phyloP scores from a whole-genome alignment of 2,888 invertebrate genomes.

The Ichneumon xanthorius region DNA sequence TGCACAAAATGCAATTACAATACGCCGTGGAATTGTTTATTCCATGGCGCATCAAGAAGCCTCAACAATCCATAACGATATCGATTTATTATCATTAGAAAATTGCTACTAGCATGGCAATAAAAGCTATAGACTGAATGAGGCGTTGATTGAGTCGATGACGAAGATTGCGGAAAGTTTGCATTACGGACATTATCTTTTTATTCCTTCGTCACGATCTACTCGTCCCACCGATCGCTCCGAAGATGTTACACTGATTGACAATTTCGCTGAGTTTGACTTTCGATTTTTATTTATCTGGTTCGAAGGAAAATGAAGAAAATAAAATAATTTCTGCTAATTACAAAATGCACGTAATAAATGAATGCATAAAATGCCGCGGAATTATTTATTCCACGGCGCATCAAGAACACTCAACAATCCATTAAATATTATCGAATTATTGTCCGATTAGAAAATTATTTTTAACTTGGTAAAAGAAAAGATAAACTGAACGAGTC shows the following conservation, averaged over 20 bases:
- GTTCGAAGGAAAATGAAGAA: background rate
- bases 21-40: too few species aligned
- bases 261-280: background rate
- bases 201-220: background rate
- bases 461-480: background rate
- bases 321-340: too few species aligned
- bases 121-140: background rate
- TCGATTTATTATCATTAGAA: background rate
- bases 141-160: background rate
- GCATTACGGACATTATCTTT: background rate
- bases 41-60: too few species aligned
- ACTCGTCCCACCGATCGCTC: background rate
- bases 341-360: too few species aligned
- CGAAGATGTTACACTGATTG: conserved; percentile 14
- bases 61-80: too few species aligned
- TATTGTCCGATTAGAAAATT: background rate
- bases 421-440: background rate
- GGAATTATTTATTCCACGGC: too few species aligned
- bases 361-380: too few species aligned
- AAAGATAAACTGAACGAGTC: background rate
- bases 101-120: background rate
- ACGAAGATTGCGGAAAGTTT: conserved; percentile 15
- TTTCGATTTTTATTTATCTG: background rate
- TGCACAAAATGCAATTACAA: too few species aligned
- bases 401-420: too few species aligned